Base-by-base conservation (phyloP, 2,113 vertebrate species). In the Clarias gariepinus region DNA sequence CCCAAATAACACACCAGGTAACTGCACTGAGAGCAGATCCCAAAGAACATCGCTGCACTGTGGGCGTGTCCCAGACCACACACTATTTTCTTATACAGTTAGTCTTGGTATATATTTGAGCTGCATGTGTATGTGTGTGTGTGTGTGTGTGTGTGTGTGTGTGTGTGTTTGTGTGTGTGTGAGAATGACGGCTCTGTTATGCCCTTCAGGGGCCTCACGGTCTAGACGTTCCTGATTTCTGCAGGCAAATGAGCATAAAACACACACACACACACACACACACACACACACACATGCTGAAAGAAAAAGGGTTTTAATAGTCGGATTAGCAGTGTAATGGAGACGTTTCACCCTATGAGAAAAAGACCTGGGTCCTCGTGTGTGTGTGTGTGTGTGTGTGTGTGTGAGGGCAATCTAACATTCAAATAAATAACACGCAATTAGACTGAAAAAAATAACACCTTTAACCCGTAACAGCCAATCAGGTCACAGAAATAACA, bases 241-340 rank as follows among this genome's bases (percentile, higher is more conserved):
- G 33, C 78, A 53, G 81, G 88, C 88, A 85, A 61, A 82, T 69
- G 28, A 79, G 55, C 53, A 79, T 41, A 89, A 89, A 19, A 68
- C 47, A 82, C 85, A 88, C 68, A 66, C 30, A 12, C 80, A 47
- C 53, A 58, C 88, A 84, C 63, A 76, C 77, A 81, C 84, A 79
- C 84, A 89, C 80, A 64, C 53, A 74, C 47, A 71, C 80, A 82
- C 79, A 81, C 85, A 18, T 41, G 73, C 58, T 83, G 66, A 78
- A 68, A 61, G 76, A 69, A 76, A 81, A 81, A 71, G 55, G 47
- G 76, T 84, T 47, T 85, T 89, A 88, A 90, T 91, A 76, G 88
- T 63, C 87, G 73, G 81, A 89, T 87, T 89, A 87, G 83, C 79
- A 82, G 69, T 89, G 87, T 89, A 90, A 91, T 89, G 76, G 87